A percentile compares a stretch with the other conserved stretches of the same genome.
Evolutionary conservation across 2,113 vertebrate species (phyloP).

Genomic region (Rynchops niger): DNA sequence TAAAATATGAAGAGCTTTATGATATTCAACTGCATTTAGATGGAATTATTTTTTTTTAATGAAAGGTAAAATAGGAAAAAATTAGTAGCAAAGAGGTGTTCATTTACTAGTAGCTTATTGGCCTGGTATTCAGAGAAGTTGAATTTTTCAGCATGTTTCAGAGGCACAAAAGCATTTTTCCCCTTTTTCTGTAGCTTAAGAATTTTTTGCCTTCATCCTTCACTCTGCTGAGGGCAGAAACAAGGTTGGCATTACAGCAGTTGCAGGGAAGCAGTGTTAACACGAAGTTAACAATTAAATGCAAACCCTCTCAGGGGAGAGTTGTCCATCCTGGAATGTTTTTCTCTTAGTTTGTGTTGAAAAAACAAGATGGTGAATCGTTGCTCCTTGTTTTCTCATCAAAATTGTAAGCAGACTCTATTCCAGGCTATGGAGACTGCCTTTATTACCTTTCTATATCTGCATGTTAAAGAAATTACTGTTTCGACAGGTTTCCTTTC

Average conservation of each 20-base stretch:
- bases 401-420: not conserved
- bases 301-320: not conserved
- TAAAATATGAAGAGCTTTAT: slow-evolving; percentile 67
- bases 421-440: not conserved
- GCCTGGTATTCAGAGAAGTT: not conserved
- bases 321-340: not conserved
- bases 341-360: not conserved
- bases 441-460: not conserved
- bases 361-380: not conserved
- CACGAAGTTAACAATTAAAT: not conserved
- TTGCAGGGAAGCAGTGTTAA: not conserved
- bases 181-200: not conserved
- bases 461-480: not conserved
- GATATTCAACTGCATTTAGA: slow-evolving; percentile 50
- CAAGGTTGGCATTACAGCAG: not conserved
- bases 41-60: slow-evolving; percentile 50
- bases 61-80: slow-evolving; percentile 60
- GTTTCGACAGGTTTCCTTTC: not conserved
- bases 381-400: not conserved
- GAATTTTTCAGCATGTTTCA: slow-evolving; percentile 12
- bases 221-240: not conserved
- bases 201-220: not conserved
- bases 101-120: slow-evolving; percentile 24
- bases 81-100: slow-evolving; percentile 17
- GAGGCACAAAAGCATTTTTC: not conserved